These are phyloP conservation scores for Umimayanthus kanabou DNA, from an alignment of 92 coral and sea anemone genomes.

Conservation along the genomic window DNA sequence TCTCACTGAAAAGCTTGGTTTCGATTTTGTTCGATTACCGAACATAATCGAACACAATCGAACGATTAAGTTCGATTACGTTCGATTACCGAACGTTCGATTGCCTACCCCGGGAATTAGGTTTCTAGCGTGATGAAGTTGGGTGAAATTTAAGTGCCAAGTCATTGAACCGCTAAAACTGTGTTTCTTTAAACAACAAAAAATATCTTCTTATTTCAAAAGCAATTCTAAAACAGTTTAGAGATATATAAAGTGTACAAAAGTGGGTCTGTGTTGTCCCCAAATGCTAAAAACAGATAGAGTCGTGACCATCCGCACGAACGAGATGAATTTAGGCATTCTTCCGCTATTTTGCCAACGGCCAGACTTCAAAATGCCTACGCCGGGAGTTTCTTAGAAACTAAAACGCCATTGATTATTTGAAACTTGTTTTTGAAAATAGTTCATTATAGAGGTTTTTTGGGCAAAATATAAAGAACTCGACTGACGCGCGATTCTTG, in stretches of 20 bases:
- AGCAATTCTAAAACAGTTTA: conserved; percentile 1
- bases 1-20: no score
- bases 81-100: no score
- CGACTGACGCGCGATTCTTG: conserved; percentile 9
- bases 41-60: no score
- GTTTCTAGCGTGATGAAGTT: no score
- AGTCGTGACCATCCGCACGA: background rate
- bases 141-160: no score
- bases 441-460: background rate
- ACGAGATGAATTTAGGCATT: background rate
- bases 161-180: no score
- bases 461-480: background rate
- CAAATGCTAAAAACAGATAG: background rate
- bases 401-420: background rate
- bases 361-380: background rate
- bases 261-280: background rate
- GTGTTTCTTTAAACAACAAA: no score
- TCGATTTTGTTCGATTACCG: no score
- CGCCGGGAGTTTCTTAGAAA: background rate
- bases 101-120: no score
- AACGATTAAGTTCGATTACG: no score
- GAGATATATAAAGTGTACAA: background rate
- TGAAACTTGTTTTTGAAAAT: background rate
- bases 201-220: background rate
- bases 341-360: background rate